These are phyloP conservation scores for Thunnus maccoyii DNA, from an alignment of 2,113 vertebrate species.

Conservation along the genomic window DNA sequence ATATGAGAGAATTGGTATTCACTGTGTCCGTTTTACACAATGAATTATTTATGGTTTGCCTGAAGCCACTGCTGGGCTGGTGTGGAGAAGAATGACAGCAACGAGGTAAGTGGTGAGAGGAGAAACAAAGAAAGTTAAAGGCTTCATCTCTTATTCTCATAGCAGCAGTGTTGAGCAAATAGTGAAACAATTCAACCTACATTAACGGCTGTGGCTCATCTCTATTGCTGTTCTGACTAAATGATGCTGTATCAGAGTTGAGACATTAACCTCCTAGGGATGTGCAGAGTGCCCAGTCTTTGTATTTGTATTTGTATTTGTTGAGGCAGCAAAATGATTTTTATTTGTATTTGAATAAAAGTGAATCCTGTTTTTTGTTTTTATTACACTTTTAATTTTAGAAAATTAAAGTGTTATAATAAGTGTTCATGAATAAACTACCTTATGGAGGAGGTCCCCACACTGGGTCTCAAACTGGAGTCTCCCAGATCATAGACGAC, in stretches of 20 bases:
- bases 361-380: too few relatives aligned
- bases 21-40: conserved; percentile 78
- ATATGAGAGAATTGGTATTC: conserved; percentile 86
- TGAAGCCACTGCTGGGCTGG: conserved; percentile 68
- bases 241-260: background rate
- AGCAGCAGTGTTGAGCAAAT: conserved; percentile 18
- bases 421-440: too few relatives aligned
- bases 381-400: too few relatives aligned
- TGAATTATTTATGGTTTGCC: conserved; percentile 87
- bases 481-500: too few relatives aligned
- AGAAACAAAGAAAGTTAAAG: conserved; percentile 67
- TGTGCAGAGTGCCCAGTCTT: too few relatives aligned
- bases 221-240: conserved; percentile 21
- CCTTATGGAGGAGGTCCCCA: too few relatives aligned
- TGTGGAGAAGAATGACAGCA: conserved; percentile 59
- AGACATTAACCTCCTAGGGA: conserved; percentile 10
- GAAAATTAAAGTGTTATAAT: too few relatives aligned
- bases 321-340: too few relatives aligned
- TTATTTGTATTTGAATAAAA: too few relatives aligned
- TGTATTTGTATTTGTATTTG: too few relatives aligned
- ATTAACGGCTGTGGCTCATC: conserved; percentile 34
- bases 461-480: too few relatives aligned
- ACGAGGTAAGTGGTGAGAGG: conserved; percentile 50
- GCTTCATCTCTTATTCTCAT: conserved; percentile 34
- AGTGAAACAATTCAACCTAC: conserved; percentile 18